Base-by-base conservation (phyloP, 1,140 invertebrate species). In the Rhopalosiphum padi region DNA sequence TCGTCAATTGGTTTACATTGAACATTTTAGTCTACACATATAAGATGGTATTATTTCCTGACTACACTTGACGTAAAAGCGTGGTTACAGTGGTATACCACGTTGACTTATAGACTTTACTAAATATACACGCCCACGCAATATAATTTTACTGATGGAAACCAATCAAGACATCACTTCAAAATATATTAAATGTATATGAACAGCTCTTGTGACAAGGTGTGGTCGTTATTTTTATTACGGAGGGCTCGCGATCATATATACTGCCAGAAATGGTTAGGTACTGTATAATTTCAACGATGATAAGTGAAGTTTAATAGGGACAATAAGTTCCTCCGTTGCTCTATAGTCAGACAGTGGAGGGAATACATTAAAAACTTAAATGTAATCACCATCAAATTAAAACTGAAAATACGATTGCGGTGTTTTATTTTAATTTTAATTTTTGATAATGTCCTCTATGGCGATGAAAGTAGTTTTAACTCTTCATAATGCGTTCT, bases 401-500 rank as follows among this genome's bases (percentile, higher is more conserved):
- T 92, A 92, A 92, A 92, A 82, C 23, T 11, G 1, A 23, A 9
- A 22, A 51, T 37, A 68, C 51, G 23, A 22, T 83, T 30, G 68
- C 23, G 46, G 90, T 92, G 15, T 5, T 77, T 91, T 77, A 35
- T 30, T 68, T 41, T 46, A 7, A 43, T 92, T 83, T 51, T 92
- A 83, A 83, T 83, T 92, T 83, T 83, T n/a, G n/a, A 91, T 91
- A 91, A 82, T 91, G 90, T 82, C 43, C 7, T 41, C 90, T 77
- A 83, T 83, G 35, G 18, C 43, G 46, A 92, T 35, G n/a, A 83
- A 82, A 83, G 68, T 83, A 83, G 51, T 92, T 92, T 51, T 83
- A 92, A 92, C 90, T 92, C 68, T 92, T 92, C 90, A 83, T 46
- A 91, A 91, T 77, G 60, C 90, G n/a, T 91, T 91, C 46, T 91